Evolutionary conservation across 64 coral and sea anemone genomes (phyloP), one percentile per base, ranked within the genome.

Genomic region (Porites australiensis): DNA sequence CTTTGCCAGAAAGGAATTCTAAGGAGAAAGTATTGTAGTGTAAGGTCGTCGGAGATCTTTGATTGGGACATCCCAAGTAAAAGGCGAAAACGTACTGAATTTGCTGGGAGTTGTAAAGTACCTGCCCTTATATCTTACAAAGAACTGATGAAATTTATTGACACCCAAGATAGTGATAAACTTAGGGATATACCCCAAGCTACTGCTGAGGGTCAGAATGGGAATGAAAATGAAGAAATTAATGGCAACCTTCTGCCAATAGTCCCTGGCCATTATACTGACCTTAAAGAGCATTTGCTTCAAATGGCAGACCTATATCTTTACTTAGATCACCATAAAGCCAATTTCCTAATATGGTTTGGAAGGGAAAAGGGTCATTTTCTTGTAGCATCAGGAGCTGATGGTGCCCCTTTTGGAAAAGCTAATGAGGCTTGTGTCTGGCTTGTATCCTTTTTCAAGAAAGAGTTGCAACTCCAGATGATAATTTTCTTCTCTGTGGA

Each of bases 121-220:
- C 94, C 94, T 37, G 77, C 83, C 64, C 57, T 95, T 60, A 77
- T 92, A 64, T 49, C 89, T 48, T 95, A 95, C 83, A 88, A 92
- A 91, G 83, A 91, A 14, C 52, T 95, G 46, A 90, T 90, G 89
- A 90, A 91, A 82, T 95, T 95, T 79, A 77, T 92, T 55, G 59
- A 46, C 48, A 76, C 68, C n/a, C 76, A 91, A 81, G 75, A 95
- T 27, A 95, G 90, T 80, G 93, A 88, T 5, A 54, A 87, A 72
- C 82, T 95, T 70, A 48, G 87, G 79, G 65, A 87, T 19, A 86
- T 95, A 87, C 88, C 94, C 50, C 89, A 86, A 57, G 89, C 67
- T 77, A 73, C 64, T 80, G 89, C 83, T 66, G 57, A 95, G 50
- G 46, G 67, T 44, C 64, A 91, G 79, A 86, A 70, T 51, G 79